phyloP scores from a whole-genome alignment of 2,888 invertebrate species.

The Erebia aethiops region DNA sequence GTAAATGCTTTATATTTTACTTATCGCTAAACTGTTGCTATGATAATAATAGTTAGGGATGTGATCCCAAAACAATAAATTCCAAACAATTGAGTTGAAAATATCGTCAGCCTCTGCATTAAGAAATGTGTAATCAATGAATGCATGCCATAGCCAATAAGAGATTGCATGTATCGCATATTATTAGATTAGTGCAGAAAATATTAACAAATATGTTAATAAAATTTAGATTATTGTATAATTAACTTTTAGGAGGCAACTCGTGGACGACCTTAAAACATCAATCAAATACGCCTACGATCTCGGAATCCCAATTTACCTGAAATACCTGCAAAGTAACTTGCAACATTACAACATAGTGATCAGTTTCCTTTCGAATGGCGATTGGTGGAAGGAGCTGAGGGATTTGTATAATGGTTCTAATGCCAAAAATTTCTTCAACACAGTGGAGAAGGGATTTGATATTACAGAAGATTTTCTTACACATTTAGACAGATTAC shows the following conservation, averaged over 20 bases:
- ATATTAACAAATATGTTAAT: no score
- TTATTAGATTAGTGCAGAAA: no score
- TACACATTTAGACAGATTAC: conserved; percentile 68
- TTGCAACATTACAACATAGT: conserved; percentile 64
- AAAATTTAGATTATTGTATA: not conserved
- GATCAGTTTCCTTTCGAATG: conserved; percentile 63
- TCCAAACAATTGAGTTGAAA: no score
- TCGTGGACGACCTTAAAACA: conserved; percentile 52
- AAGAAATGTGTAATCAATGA: not conserved
- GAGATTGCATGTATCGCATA: not conserved
- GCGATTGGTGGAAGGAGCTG: conserved; percentile 70
- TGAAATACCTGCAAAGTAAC: conserved; percentile 69
- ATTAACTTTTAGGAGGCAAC: conserved; percentile 55
- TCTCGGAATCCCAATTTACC: conserved; percentile 62
- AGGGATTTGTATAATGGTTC: conserved; percentile 61
- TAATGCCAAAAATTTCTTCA: conserved; percentile 57
- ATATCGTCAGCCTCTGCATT: no score
- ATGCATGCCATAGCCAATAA: not conserved
- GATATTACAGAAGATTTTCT: conserved; percentile 65
- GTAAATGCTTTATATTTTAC: conserved; percentile 45
- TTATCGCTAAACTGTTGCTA: not conserved
- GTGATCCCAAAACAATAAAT: no score
- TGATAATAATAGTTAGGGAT: not conserved
- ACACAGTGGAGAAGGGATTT: conserved; percentile 61
- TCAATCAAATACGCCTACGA: conserved; percentile 68